Evolutionary conservation across 2,888 invertebrate genomes (phyloP).

Genomic region (Rotaria macrura): DNA sequence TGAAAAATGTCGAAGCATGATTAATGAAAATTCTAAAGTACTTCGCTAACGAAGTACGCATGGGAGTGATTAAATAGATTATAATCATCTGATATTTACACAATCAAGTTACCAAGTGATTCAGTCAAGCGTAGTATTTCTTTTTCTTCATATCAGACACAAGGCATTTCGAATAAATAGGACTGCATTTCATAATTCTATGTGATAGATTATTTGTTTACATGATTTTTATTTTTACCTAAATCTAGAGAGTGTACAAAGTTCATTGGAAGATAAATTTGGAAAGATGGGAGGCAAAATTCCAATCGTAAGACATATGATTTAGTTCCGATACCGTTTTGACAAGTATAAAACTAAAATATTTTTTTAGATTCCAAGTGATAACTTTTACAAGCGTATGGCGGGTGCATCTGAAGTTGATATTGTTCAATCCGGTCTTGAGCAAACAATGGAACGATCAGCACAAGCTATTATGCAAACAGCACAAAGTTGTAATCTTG

Average conservation of each 20-base stretch:
- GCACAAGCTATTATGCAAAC: constrained; percentile 85
- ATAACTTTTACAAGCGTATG: neutral
- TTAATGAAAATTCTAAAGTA: no score
- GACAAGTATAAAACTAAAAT: constrained; percentile 52
- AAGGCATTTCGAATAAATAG: no score
- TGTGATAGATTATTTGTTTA: no score
- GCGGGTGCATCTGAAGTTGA: constrained; percentile 87
- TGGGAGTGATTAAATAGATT: no score
- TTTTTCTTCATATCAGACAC: no score
- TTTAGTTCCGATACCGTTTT: no score
- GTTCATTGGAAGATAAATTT: constrained; percentile 83
- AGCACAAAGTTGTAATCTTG: constrained; percentile 78
- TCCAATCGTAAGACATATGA: constrained; percentile 72
- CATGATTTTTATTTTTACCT: constrained; percentile 29
- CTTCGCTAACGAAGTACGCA: no score
- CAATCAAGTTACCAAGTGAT: no score
- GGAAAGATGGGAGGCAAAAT: constrained; percentile 79
- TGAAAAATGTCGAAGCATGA: no score
- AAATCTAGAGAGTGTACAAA: constrained; percentile 78
- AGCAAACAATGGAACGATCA: constrained; percentile 92
- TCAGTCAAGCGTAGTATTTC: no score
- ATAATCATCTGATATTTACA: no score
- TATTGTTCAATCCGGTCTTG: constrained; percentile 94
- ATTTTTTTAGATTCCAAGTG: neutral
- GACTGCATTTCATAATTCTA: no score